These are phyloP conservation scores for Drosophila atripex DNA, from an alignment of 2,888 invertebrate species.

Conservation along the genomic window DNA sequence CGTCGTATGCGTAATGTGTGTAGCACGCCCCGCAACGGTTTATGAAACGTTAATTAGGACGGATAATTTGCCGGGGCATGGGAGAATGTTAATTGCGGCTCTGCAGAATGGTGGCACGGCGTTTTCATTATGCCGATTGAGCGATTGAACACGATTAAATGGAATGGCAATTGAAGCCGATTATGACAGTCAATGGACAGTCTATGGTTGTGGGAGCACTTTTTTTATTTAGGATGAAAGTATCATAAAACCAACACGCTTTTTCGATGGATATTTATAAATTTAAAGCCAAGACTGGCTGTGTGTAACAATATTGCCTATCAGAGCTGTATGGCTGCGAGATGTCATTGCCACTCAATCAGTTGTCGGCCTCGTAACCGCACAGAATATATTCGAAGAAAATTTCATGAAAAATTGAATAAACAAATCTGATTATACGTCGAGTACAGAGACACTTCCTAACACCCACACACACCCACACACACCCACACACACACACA, in stretches of 20 bases:
- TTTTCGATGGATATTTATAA: neutral
- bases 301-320: slow-evolving; percentile 9
- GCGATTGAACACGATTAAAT: slow-evolving; percentile 12
- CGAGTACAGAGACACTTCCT: slow-evolving; percentile 31
- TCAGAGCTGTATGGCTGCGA: neutral
- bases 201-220: neutral
- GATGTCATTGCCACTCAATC: slow-evolving; percentile 40
- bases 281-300: neutral
- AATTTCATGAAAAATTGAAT: slow-evolving; percentile 53
- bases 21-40: slow-evolving; percentile 54
- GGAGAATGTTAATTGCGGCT: slow-evolving; percentile 64
- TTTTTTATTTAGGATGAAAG: neutral
- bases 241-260: neutral
- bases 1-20: slow-evolving; percentile 59
- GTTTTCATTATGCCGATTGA: slow-evolving; percentile 69
- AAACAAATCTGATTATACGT: slow-evolving; percentile 76
- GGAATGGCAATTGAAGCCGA: slow-evolving; percentile 25
- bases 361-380: slow-evolving; percentile 40
- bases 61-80: slow-evolving; percentile 61
- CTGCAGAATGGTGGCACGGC: slow-evolving; percentile 34
- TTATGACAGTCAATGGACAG: slow-evolving; percentile 23
- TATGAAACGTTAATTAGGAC: slow-evolving; percentile 74
- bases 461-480: slow-evolving; percentile 2
- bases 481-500: neutral
- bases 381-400: slow-evolving; percentile 44